Base-by-base conservation (phyloP, 2,888 invertebrate species). In the Autographa pulchrina region DNA sequence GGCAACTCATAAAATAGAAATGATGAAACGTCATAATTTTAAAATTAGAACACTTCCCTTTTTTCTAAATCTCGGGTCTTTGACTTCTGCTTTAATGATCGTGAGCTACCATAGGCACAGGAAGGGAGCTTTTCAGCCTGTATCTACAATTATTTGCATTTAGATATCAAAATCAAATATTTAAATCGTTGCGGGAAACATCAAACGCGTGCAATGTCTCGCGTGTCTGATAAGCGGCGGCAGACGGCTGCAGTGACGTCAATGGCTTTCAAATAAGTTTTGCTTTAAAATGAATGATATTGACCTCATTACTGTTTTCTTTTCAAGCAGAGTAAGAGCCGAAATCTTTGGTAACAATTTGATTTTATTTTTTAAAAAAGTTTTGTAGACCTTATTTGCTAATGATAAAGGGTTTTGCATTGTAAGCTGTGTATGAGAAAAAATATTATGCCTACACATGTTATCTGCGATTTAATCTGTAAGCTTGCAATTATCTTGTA, bases 131-230 rank as follows among this genome's bases (percentile, higher is more conserved):
- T n/a, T n/a, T 2, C 11, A 41, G 41, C 14, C 16, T 43, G 4
- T 16, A 25, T 3, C 25, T 25, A 48, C n/a, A n/a, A 16, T n/a
- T n/a, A 6, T n/a, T 48, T n/a, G 8, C n/a, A n/a, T n/a, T n/a
- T n/a, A 48, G 8, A n/a, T 43, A 43, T 43, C n/a, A 64, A 59
- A 38, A 70, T 70, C 56, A 58, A 66, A 66, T 62, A 70, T 79
- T 79, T 70, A 66, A 66, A 38, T 52, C 13, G 13, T 62, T 31
- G 32, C 32, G 32, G 9, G n/a, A 32, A 56, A 41, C 75, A 52
- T 74, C 65, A 77, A 78, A 74, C 41, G 18, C 52, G 25, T 18
- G n/a, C 60, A 62, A 62, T 18, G 43, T 66, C 65, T 69, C 52
- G 52, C n/a, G 48, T n/a, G 48, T 48, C 48, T n/a, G 48, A 48